Evolutionary conservation across 2,113 vertebrate genomes (phyloP), one percentile per base, ranked within the genome.

Genomic region (Apus apus): DNA sequence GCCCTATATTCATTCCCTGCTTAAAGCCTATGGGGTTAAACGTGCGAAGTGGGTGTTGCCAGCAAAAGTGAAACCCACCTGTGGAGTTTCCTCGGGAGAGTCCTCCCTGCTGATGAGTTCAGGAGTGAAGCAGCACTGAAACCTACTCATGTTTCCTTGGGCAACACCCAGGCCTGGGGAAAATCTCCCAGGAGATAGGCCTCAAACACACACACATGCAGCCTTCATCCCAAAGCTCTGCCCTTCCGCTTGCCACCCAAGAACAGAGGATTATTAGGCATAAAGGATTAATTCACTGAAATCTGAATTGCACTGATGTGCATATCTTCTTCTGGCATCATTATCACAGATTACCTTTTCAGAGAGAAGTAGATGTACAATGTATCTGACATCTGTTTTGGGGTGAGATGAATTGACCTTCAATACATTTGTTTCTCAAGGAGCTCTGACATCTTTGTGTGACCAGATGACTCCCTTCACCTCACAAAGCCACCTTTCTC

Each of bases 141-240:
- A 92, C 57, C 61, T 82, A 57, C 84, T 94, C 93, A 85, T 76
- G 71, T 94, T 95, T 94, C 74, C 25, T 54, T 85, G 65, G 89
- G 89, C 58, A 94, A 93, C 95, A 85, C 95, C 89, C 91, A 93
- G 74, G 89, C 94, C 93, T 6, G 81, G 58, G 95, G 95, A 85
- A 92, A 78, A 91, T 95, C 77, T 96, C 91, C 87, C 81, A 87
- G 91, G 93, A 95, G 84, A 91, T 92, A 15, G 4, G 15, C 77
- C n/a, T 95, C 77, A 94, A 96, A 95, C 67, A 94, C 60, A 62
- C 3, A 88, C 50, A 74, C 4, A 88, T 43, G 61, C 12, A 87
- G 15, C 30, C 32, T 38, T 88, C 80, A 94, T 68, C 74, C 74
- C 74, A 78, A 36, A 92, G n/a, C 84, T 94, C 91, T 94, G 80